Evolutionary conservation across 2,797 vertebrate species (phyloP), one percentile per base, ranked within the genome.

Genomic region (Halcyon leucocephala): DNA sequence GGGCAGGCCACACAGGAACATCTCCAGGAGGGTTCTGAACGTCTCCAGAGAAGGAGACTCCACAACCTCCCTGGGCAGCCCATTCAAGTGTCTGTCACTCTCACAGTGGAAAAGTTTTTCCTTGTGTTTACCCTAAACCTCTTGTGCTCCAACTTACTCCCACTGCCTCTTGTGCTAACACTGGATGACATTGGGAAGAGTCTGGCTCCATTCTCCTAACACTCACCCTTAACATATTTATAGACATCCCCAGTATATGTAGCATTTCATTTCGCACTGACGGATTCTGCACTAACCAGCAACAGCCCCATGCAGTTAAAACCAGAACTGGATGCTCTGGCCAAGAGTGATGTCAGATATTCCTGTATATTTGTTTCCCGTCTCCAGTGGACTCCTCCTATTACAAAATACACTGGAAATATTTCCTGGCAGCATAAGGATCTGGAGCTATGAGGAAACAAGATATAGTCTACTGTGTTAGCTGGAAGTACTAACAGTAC

Each of bases 311-410:
- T 10, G 51, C 29, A 85, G 71, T 58, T 77, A 72, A 78, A 95
- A 96, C 20, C 48, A 85, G 83, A 89, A 71, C 19, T 29, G 37
- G 44, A 29, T 74, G 19, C 46, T 69, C 19, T 37, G 73, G 88
- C 82, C 89, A 97, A 92, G 61, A 62, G 44, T 89, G 79, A 91
- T 87, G 89, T 87, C 86, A 96, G 86, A 89, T 94, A 93, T 83
- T 95, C 82, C 89, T 91, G 57, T 74, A 87, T 85, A 84, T 94
- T 80, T 81, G 19, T 74, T 86, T 87, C 52, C 37, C 46, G 52
- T 89, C 81, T 94, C 74, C 71, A 86, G 39, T 71, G 48, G 44
- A 61, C 67, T 92, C 64, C 31, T 84, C 66, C n/a, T 80, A 54
- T 91, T 96, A 92, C 71, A 95, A 96, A 96, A 93, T 87, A 52